Percentiles rank a stretch among this genome's conserved stretches.
Evolutionary conservation across 2,888 invertebrate genomes (phyloP).

Genomic region (Sinelater perroti): DNA sequence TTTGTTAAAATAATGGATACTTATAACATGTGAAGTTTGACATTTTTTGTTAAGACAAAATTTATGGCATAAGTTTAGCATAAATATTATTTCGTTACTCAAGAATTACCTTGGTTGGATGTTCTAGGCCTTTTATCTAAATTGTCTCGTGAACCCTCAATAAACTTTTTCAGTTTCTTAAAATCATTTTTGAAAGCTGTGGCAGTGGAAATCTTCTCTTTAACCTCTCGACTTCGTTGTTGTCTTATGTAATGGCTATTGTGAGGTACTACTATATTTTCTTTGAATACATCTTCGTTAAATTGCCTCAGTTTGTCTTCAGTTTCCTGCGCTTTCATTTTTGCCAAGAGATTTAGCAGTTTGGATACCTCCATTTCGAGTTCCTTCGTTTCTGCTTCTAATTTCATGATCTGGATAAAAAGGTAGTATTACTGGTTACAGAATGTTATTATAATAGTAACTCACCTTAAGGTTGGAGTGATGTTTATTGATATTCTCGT

Average conservation of each 20-base stretch:
- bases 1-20: too few species aligned
- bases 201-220: conserved; percentile 1
- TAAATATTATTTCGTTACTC: too few species aligned
- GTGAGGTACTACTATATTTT: neutral
- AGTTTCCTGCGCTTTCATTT: conserved; percentile 35
- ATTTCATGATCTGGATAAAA: conserved; percentile 47
- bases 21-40: too few species aligned
- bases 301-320: conserved; percentile 17
- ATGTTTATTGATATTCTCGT: conserved; percentile 25
- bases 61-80: too few species aligned
- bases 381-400: conserved; percentile 51
- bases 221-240: conserved; percentile 12
- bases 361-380: conserved; percentile 51
- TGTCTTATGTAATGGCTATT: conserved; percentile 9
- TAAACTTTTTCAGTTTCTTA: conserved; percentile 24
- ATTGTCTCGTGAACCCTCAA: conserved; percentile 25
- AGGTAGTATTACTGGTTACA: neutral
- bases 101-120: too few species aligned
- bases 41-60: too few species aligned
- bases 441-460: too few species aligned
- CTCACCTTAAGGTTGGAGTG: conserved; percentile 36
- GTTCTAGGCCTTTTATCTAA: too few species aligned
- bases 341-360: conserved; percentile 46
- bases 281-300: neutral
- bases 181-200: conserved; percentile 23